Percentiles rank a stretch among this genome's conserved stretches.
These are phyloP conservation scores for Actinernus sp. DNA, from an alignment of 92 coral and sea anemone genomes.

Conservation along the genomic window DNA sequence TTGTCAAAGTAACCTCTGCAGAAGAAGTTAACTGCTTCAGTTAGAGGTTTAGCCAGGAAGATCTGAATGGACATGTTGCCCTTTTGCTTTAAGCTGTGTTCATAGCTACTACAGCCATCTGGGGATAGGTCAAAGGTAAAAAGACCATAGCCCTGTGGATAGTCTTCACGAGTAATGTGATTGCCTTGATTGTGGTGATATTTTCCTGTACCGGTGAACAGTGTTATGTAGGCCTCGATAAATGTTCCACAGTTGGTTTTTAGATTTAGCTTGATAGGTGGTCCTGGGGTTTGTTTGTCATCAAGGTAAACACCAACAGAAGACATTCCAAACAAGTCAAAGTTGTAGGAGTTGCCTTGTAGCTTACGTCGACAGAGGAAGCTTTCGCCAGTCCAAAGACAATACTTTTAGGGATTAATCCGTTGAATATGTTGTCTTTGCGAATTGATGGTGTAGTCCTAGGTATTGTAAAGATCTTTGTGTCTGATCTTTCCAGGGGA, in stretches of 20 bases:
- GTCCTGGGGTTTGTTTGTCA: constrained; percentile 37
- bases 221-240: constrained; percentile 21
- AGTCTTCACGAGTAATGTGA: constrained; percentile 42
- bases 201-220: constrained; percentile 58
- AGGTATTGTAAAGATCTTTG: no score
- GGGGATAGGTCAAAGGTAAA: no score
- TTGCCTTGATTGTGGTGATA: no score
- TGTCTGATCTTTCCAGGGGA: constrained; percentile 34
- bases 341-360: no score
- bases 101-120: constrained; percentile 23
- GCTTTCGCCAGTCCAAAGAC: no score
- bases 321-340: constrained; percentile 31
- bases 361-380: constrained; percentile 48
- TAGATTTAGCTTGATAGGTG: constrained; percentile 40
- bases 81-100: constrained; percentile 24
- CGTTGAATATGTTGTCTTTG: no score
- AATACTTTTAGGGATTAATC: no score
- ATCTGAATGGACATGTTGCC: constrained; percentile 29
- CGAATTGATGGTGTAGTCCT: no score
- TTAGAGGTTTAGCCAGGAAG: no score
- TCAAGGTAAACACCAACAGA: constrained; percentile 48
- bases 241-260: constrained; percentile 31
- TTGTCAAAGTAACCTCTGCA: no score
- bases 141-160: constrained; percentile 44
- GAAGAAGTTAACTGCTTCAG: no score